Percentiles rank a stretch among this genome's conserved stretches.
phyloP scores from a whole-genome alignment of 2,113 vertebrate species.

The Coptodon rendalli region DNA sequence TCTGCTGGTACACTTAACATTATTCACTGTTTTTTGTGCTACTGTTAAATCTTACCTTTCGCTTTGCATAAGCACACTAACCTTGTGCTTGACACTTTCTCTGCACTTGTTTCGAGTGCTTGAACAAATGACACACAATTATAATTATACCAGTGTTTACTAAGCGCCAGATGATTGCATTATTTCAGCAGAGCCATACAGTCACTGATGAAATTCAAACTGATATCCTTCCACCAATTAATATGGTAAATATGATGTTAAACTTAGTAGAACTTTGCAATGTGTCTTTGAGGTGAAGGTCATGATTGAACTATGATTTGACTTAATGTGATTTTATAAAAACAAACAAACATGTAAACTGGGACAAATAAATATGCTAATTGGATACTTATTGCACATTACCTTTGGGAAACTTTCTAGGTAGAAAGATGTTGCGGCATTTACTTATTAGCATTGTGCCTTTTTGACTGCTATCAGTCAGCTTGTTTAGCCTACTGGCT shows the following conservation, averaged over 20 bases:
- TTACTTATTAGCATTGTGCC: slow-evolving; percentile 18
- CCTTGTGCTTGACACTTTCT: background rate
- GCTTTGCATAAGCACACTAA: background rate
- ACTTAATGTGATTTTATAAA: background rate
- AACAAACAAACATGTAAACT: background rate
- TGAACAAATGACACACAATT: background rate
- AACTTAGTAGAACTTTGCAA: background rate
- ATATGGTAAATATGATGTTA: background rate
- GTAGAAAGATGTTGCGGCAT: background rate
- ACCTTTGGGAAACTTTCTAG: background rate
- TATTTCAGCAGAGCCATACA: background rate
- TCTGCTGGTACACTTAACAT: background rate
- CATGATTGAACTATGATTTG: background rate
- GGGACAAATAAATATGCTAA: background rate
- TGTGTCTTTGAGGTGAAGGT: background rate
- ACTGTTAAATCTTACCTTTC: background rate
- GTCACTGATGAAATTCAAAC: background rate
- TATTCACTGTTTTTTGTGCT: background rate
- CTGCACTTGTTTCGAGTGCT: background rate
- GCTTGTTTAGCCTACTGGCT: slow-evolving; percentile 39
- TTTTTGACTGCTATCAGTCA: background rate
- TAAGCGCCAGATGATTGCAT: background rate
- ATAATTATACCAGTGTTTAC: background rate
- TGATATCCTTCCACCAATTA: background rate
- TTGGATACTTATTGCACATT: background rate